Evolutionary conservation across 2,113 vertebrate species (phyloP).

Genomic region (Antigone vipio): DNA sequence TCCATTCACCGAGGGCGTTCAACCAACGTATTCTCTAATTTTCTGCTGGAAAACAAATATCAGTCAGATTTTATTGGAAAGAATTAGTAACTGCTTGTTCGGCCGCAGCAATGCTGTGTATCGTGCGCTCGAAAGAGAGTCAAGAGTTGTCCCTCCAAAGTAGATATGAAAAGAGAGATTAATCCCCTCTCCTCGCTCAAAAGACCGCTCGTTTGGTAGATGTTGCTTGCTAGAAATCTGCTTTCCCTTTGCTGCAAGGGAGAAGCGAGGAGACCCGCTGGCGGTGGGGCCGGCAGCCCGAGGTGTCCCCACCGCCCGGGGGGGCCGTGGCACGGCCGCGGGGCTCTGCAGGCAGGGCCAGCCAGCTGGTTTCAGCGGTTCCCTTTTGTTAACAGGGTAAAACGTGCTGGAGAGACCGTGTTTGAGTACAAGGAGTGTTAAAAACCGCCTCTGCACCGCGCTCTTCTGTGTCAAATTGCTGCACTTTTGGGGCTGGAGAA

Average conservation of each 20-base stretch:
- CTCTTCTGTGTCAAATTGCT: not conserved
- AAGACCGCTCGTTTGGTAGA: not conserved
- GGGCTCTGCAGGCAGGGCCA: not conserved
- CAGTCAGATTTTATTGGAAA: not conserved
- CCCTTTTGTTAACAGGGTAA: not conserved
- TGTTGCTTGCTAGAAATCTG: not conserved
- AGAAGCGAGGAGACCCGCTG: not conserved
- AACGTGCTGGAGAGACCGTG: not conserved
- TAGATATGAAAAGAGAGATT: not conserved
- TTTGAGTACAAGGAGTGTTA: not conserved
- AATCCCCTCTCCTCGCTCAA: not conserved
- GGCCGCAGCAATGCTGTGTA: rapidly evolving
- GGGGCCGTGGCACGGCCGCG: not conserved
- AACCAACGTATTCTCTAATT: not conserved
- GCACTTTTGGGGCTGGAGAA: not conserved
- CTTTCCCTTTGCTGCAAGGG: not conserved
- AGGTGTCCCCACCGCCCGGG: not conserved
- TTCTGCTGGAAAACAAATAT: not conserved
- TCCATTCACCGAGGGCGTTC: not conserved
- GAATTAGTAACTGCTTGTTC: not conserved
- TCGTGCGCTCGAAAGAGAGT: not conserved
- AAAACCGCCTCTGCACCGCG: not conserved
- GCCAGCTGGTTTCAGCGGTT: not conserved
- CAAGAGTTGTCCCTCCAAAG: not conserved
- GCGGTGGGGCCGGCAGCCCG: not conserved